phyloP scores from a whole-genome alignment of 2,797 vertebrate species.

The Thripadectes ignobilis region DNA sequence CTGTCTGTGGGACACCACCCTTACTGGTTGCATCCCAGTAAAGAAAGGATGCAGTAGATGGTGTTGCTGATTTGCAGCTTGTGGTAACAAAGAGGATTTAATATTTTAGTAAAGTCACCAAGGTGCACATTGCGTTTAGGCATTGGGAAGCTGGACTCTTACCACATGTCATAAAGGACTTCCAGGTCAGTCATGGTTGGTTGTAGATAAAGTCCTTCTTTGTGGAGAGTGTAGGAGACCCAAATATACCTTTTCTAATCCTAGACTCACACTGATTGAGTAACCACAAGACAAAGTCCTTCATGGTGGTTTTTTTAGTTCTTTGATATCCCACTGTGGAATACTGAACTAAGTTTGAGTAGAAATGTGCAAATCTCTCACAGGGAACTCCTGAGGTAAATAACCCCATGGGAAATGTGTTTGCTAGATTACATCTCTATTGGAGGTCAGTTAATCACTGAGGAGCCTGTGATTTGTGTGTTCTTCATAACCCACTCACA shows the following conservation, averaged over 20 bases:
- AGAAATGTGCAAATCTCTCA: not conserved
- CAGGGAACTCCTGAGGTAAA: not conserved
- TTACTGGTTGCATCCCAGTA: not conserved
- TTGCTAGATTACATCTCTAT: not conserved
- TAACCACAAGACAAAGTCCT: not conserved
- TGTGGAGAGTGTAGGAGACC: not conserved
- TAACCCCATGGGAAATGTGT: not conserved
- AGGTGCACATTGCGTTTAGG: accelerated
- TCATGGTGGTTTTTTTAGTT: not conserved
- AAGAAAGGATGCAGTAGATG: not conserved
- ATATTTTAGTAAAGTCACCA: not conserved
- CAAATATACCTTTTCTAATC: not conserved
- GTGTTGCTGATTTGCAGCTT: not conserved
- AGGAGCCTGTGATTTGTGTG: not conserved
- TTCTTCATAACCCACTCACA: not conserved
- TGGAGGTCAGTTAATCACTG: not conserved
- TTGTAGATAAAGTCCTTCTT: not conserved
- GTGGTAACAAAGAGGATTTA: not conserved
- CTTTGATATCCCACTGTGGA: not conserved
- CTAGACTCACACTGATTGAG: not conserved
- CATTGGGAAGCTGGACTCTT: not conserved
- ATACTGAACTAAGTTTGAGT: not conserved
- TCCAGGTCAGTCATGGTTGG: not conserved
- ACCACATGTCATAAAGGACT: not conserved
- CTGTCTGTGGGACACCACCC: not conserved